Conservation (phyloP, 2,113 vertebrate genomes). For the Motacilla alba region DNA sequence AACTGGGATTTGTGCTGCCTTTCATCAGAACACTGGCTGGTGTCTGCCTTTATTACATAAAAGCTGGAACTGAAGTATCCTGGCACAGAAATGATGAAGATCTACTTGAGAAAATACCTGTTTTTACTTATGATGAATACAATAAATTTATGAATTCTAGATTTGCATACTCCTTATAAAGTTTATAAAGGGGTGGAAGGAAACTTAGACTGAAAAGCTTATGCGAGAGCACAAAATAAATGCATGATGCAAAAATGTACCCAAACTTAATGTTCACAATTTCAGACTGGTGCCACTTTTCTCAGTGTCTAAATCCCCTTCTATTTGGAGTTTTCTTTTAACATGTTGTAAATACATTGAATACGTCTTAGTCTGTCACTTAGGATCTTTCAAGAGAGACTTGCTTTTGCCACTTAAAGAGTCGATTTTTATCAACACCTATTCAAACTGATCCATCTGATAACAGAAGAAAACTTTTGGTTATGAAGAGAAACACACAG, state of each 20-base stretch:
- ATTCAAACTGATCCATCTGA: not conserved
- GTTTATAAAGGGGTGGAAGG: not conserved
- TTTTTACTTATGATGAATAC: not conserved
- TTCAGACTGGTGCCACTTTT: not conserved
- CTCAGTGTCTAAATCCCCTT: not conserved
- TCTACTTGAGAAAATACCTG: not conserved
- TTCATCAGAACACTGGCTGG: not conserved
- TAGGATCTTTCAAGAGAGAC: not conserved
- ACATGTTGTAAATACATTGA: not conserved
- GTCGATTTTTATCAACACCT: not conserved
- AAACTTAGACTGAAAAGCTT: not conserved
- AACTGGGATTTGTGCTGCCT: not conserved
- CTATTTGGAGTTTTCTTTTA: not conserved
- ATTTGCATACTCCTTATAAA: not conserved
- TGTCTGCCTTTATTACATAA: not conserved
- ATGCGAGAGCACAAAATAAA: not conserved
- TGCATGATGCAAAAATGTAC: not conserved
- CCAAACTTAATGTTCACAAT: not conserved
- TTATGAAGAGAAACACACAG: not conserved
- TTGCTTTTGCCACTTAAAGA: not conserved
- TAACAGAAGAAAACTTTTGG: not conserved
- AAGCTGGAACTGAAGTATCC: not conserved
- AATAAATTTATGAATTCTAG: not conserved
- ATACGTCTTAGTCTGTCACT: not conserved
- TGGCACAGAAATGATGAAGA: not conserved